Evolutionary conservation across 2,797 vertebrate genomes (phyloP).

Genomic region (Poecilia wingei): DNA sequence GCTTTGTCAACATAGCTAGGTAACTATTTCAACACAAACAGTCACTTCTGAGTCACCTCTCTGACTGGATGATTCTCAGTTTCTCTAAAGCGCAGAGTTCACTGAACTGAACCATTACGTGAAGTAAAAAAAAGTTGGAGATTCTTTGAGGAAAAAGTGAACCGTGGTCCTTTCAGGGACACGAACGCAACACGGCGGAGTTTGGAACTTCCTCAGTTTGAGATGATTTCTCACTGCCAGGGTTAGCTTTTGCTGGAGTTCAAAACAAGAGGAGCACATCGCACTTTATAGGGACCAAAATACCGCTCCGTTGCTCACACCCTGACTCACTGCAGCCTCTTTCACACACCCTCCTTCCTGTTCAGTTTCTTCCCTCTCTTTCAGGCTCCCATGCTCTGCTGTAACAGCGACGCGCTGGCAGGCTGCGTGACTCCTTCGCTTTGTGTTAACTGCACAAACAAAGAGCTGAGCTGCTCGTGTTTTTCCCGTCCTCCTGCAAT

Average conservation of each 20-base stretch:
- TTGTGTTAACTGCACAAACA: slow-evolving; percentile 9
- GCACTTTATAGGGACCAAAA: slow-evolving; percentile 52
- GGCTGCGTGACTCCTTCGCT: not conserved
- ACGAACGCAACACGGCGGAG: slow-evolving; percentile 22
- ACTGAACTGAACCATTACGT: not conserved
- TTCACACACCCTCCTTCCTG: slow-evolving; percentile 35
- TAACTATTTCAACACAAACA: not conserved
- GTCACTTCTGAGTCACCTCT: not conserved
- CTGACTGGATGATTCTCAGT: not conserved
- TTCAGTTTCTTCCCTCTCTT: slow-evolving; percentile 26
- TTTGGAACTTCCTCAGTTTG: slow-evolving; percentile 31
- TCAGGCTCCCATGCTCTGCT: slow-evolving; percentile 34
- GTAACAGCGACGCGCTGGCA: not conserved
- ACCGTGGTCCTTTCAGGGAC: slow-evolving; percentile 4
- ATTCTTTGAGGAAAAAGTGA: slow-evolving; percentile 7
- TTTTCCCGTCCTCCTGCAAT: not conserved
- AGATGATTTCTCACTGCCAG: slow-evolving; percentile 43
- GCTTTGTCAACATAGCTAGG: not conserved
- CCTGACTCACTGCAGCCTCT: slow-evolving; percentile 14
- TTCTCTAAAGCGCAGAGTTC: not conserved
- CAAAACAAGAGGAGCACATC: slow-evolving; percentile 43
- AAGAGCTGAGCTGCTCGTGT: slow-evolving; percentile 8
- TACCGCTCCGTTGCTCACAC: slow-evolving; percentile 29
- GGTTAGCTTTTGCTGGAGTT: slow-evolving; percentile 58
- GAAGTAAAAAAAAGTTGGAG: not conserved